These are phyloP conservation scores for Zaprionus africanus DNA, from an alignment of 1,140 invertebrate genomes.

Conservation along the genomic window DNA sequence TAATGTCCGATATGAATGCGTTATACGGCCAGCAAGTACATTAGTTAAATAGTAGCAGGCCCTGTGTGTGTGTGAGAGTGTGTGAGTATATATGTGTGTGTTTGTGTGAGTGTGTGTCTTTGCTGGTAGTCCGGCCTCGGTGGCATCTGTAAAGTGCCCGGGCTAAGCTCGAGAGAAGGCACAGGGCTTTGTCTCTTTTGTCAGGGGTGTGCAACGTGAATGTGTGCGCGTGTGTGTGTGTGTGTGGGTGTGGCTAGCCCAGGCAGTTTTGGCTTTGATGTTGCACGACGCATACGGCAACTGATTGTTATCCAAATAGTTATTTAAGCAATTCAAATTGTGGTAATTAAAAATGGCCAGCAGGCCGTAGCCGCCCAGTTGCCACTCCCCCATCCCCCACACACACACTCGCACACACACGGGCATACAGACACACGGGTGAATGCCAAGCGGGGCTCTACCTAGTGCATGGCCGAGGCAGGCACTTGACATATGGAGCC, in stretches of 20 bases:
- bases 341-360: conserved; percentile 79
- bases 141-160: conserved; percentile 10
- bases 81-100: no score
- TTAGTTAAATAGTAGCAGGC: conserved; percentile 47
- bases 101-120: no score
- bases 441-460: conserved; percentile 4
- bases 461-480: conserved; percentile 46
- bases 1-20: not conserved
- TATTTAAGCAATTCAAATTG: conserved; percentile 81
- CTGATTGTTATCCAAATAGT: conserved; percentile 79
- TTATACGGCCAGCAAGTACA: conserved; percentile 19
- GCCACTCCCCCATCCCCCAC: not conserved
- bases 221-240: not conserved
- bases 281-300: conserved; percentile 39
- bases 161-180: conserved; percentile 21
- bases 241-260: conserved; percentile 13
- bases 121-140: not conserved
- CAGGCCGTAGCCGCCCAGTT: conserved; percentile 23
- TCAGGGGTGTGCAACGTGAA: conserved; percentile 18
- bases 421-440: not conserved
- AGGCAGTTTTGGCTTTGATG: conserved; percentile 43
- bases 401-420: conserved; percentile 22
- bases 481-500: conserved; percentile 74
- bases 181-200: conserved; percentile 19
- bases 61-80: not conserved